Conservation (phyloP, 1,140 invertebrate genomes). For the Calephelis virginiensis region DNA sequence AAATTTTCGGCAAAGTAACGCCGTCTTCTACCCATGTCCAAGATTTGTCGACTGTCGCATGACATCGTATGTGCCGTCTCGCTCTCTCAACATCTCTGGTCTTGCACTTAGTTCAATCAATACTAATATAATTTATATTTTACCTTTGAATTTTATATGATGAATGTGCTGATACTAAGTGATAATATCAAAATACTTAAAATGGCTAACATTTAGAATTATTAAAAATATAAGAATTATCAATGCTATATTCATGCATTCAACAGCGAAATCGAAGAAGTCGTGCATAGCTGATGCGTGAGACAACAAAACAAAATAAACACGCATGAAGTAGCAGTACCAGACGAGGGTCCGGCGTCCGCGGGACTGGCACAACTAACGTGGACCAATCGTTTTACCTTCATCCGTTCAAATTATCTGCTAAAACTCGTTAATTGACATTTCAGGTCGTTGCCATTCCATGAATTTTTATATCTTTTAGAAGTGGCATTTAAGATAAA, state of each 20-base stretch:
- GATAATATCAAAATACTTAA: constrained; percentile 59
- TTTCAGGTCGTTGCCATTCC: constrained; percentile 58
- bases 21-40: too few relatives aligned
- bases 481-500: constrained; percentile 68
- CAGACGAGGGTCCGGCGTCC: background rate
- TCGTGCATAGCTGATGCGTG: constrained; percentile 77
- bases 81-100: constrained; percentile 21
- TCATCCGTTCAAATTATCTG: constrained; percentile 67
- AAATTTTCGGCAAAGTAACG: too few relatives aligned
- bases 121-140: constrained; percentile 47
- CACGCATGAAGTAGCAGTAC: constrained; percentile 37
- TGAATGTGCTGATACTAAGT: constrained; percentile 74
- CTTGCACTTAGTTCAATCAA: constrained; percentile 63
- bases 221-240: constrained; percentile 41
- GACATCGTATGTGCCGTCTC: too few relatives aligned
- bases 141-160: constrained; percentile 64
- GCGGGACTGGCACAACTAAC: constrained; percentile 23
- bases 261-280: constrained; percentile 70
- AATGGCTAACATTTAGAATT: constrained; percentile 71
- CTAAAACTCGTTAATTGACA: constrained; percentile 62
- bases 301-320: constrained; percentile 65
- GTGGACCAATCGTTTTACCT: constrained; percentile 68
- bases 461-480: constrained; percentile 60
- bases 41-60: too few relatives aligned
- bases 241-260: constrained; percentile 69